Base-by-base conservation (phyloP, 2,888 invertebrate genomes). In the Hypena proboscidalis region DNA sequence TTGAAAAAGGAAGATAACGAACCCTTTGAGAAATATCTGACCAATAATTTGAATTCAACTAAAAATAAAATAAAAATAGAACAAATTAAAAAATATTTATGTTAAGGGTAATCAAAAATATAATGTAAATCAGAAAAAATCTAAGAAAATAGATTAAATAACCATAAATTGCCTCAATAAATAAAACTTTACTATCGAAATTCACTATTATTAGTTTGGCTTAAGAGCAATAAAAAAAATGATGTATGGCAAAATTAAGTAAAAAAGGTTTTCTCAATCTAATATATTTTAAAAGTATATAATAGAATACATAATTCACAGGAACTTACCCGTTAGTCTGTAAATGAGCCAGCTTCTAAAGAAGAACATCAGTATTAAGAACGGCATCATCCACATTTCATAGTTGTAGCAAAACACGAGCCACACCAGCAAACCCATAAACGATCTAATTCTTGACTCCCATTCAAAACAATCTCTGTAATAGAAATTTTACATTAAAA, bases 341-440 rank as follows among this genome's bases (percentile, higher is more conserved):
- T 88, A 88, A 35, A 91, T 87, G 1, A 92, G 81, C 91, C 91
- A 91, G 47, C 88, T 90, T 49, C 91, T 83, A 0, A 95, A 87
- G 70, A 99, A 97, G 45, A 98, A 92, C 19, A 97, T 84, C 9
- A 99, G 90, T 13, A 98, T 91, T 6, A 95, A 91, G 2, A 96
- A 90, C 0, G 99, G 99, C 43, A 98, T 83, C 95, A 99, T 99
- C 93, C 97, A 99, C 67, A 98, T 95, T 82, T 99, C 96, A 77
- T 98, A 98, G 85, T 97, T 97, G 81, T 98, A 97, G 68, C 98
- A 98, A 39, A 96, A 94, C 0, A 97, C 89, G 36, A 99, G 92
- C 93, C 98, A 99, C 8, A 95, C 88, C 10, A 96, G 85, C 33
- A 99, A 93, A 0, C 98, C 97, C 25, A 96, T 85, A 61, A 96